phyloP scores from a whole-genome alignment of 64 coral and sea anemone genomes.

The Pocillopora damicornis region DNA sequence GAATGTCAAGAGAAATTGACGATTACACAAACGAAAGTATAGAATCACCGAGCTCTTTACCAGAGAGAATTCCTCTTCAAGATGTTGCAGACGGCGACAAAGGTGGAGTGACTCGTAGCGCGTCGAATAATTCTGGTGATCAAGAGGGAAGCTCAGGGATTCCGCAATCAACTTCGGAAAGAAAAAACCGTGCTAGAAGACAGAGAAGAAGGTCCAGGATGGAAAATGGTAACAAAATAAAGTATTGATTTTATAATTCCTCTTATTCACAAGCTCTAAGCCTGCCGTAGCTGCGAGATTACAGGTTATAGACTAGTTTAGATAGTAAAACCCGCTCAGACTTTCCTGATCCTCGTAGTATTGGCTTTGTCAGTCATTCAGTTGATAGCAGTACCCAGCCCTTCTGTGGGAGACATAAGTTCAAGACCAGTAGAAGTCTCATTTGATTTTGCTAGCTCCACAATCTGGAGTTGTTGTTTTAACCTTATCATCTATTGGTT shows the following conservation, averaged over 20 bases:
- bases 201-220: conserved; percentile 73
- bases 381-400: no score
- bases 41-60: conserved; percentile 62
- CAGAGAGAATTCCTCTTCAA: conserved; percentile 68
- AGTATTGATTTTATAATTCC: not conserved
- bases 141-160: conserved; percentile 69
- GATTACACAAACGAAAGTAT: conserved; percentile 65
- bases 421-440: no score
- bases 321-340: no score
- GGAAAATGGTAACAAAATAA: conserved; percentile 62
- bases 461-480: no score
- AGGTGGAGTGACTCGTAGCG: conserved; percentile 37
- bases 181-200: conserved; percentile 60
- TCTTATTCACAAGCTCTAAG: not conserved
- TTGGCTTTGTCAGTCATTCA: no score
- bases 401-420: no score
- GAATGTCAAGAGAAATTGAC: conserved; percentile 75
- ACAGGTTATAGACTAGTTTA: no score
- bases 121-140: conserved; percentile 65
- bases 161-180: conserved; percentile 34
- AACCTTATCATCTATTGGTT: no score
- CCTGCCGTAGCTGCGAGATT: no score
- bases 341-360: no score
- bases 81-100: conserved; percentile 79
- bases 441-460: no score